Evolutionary conservation across 2,888 invertebrate species (phyloP), one percentile per base, ranked within the genome.

Genomic region (Eurytoma adleriae): DNA sequence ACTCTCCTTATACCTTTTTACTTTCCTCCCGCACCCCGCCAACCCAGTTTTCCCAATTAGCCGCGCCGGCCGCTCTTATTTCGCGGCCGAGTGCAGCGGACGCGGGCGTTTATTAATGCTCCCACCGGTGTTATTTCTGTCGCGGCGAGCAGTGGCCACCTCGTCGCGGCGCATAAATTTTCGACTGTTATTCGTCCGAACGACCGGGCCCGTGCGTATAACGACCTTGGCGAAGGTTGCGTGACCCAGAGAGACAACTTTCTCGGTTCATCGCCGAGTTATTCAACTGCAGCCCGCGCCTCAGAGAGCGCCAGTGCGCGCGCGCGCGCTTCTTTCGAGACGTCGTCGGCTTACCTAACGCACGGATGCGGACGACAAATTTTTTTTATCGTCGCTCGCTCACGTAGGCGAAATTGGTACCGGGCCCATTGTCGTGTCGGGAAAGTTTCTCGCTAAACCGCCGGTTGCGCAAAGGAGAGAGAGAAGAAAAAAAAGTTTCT

Each of bases 141-240:
- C 62, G 64, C 7, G 18, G 54, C n/a, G 54, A 40, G 16, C 1
- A 48, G 27, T 18, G 18, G 16, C 10, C 16, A 12, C 20, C 10
- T 18, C 20, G 40, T 18, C 48, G 30, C 62, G 54, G 2, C 40
- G 76, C 61, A 77, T 69, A 77, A 77, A 77, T 77, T 77, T 77
- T n/a, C 40, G 40, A n/a, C 69, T 30, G 59, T 18, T 62, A 50
- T 48, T 67, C 50, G 59, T 59, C 57, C 74, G 59, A 67, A 59
- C 67, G 61, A 7, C 14, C 3, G 67, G 14, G 14, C 20, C 48
- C 30, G 57, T 57, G 12, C 12, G 59, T 69, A 52, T 76, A 62
- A 62, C 62, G 78, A 80, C 80, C 80, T 80, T 80, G 80, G n/a
- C 59, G 7, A 66, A 77, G 73, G 64, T 74, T 78, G 77, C 80